Percentiles rank a stretch among this genome's conserved stretches.
Evolutionary conservation across 1,140 invertebrate genomes (phyloP).

Genomic region (Aricia agestis): DNA sequence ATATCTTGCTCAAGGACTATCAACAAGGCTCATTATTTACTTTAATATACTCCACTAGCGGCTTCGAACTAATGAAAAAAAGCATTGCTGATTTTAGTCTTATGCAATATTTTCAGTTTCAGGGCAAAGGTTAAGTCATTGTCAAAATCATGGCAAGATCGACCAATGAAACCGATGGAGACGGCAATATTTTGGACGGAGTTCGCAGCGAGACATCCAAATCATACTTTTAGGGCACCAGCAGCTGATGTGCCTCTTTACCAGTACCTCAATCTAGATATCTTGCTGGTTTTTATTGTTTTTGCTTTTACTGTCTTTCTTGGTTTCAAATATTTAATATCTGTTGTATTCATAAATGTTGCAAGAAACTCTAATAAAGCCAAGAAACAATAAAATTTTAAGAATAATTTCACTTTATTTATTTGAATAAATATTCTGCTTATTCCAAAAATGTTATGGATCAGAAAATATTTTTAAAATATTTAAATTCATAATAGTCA

Average conservation of each 20-base stretch:
- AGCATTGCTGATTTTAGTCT: too few relatives aligned
- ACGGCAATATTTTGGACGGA: not conserved
- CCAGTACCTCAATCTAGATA: not conserved
- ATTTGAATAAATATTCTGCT: too few relatives aligned
- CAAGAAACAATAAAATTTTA: not conserved
- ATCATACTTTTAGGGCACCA: not conserved
- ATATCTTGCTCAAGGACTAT: too few relatives aligned
- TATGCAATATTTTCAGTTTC: not conserved
- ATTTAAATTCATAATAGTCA: too few relatives aligned
- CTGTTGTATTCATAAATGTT: not conserved
- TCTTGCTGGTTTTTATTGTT: not conserved
- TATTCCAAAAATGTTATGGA: too few relatives aligned
- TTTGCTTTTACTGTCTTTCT: not conserved
- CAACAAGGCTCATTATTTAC: too few relatives aligned
- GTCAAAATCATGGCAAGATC: not conserved
- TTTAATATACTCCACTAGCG: too few relatives aligned
- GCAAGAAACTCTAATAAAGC: not conserved
- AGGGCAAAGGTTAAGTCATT: not conserved
- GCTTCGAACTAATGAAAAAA: too few relatives aligned
- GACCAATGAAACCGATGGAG: not conserved
- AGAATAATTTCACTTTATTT: not conserved
- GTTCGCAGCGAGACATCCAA: not conserved
- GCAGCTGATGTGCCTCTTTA: not conserved
- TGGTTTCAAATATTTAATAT: slow-evolving; percentile 3
- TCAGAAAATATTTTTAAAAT: too few relatives aligned